A percentile compares a stretch with the other conserved stretches of the same genome.
phyloP scores from a whole-genome alignment of 2,888 invertebrate species.

The Melinaea menophilus region DNA sequence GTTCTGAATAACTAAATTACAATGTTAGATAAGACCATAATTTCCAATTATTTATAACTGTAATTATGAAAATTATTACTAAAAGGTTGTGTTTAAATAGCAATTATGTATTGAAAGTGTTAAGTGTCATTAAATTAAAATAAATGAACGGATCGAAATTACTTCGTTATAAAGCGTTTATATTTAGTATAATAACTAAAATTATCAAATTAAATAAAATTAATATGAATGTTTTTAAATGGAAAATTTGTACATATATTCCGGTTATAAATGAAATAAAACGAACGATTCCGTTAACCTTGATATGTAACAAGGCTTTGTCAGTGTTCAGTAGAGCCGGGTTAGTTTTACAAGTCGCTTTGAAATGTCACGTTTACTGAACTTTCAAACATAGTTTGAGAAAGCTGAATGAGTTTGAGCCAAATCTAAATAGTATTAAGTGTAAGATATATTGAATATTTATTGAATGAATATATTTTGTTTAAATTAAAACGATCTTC shows the following conservation, averaged over 20 bases:
- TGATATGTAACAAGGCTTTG: slow-evolving; percentile 32
- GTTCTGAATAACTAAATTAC: background rate
- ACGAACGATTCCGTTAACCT: slow-evolving; percentile 49
- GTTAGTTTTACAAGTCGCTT: slow-evolving; percentile 28
- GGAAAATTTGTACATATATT: slow-evolving; percentile 17
- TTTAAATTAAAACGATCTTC: background rate
- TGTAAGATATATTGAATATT: too few relatives aligned
- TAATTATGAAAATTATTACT: slow-evolving; percentile 11
- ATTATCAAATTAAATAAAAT: slow-evolving; percentile 1
- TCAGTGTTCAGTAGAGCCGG: slow-evolving; percentile 21
- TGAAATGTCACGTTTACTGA: slow-evolving; percentile 28
- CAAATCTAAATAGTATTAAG: too few relatives aligned
- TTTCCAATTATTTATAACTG: background rate
- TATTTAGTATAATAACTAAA: slow-evolving; percentile 2
- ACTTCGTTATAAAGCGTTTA: slow-evolving; percentile 7
- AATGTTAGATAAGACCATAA: background rate
- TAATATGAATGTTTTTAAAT: slow-evolving; percentile 7
- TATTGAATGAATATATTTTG: background rate
- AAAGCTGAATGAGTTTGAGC: slow-evolving; percentile 9
- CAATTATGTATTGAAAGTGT: slow-evolving; percentile 15
- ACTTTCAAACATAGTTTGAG: slow-evolving; percentile 6
- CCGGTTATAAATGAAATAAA: slow-evolving; percentile 37
- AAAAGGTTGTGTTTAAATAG: slow-evolving; percentile 11
- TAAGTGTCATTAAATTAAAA: slow-evolving; percentile 17
- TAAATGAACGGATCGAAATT: slow-evolving; percentile 16